Percentiles rank a stretch among this genome's conserved stretches.
Conservation (phyloP, 2,797 vertebrate species). For the Ambastaia sidthimunki region DNA sequence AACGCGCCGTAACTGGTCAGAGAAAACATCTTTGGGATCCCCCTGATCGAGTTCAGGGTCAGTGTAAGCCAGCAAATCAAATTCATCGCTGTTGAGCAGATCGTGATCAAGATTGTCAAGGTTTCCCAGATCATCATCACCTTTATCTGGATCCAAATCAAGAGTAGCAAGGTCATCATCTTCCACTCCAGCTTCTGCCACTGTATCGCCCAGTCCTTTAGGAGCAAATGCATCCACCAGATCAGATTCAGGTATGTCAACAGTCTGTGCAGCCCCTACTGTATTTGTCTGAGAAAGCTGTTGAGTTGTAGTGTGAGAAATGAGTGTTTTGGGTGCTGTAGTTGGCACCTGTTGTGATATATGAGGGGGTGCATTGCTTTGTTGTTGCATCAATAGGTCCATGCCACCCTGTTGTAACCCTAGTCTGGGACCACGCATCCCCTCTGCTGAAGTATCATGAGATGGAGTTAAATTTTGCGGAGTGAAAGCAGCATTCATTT, state of each 20-base stretch:
- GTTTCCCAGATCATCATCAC: slow-evolving; percentile 92
- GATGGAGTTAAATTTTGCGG: slow-evolving; percentile 77
- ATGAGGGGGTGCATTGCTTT: slow-evolving; percentile 64
- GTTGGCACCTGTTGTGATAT: slow-evolving; percentile 67
- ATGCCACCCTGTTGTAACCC: slow-evolving; percentile 74
- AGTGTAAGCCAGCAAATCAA: slow-evolving; percentile 95
- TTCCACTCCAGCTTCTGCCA: slow-evolving; percentile 91
- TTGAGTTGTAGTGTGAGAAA: slow-evolving; percentile 55
- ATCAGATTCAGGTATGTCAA: slow-evolving; percentile 87
- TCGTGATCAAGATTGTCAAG: slow-evolving; percentile 95
- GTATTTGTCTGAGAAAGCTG: slow-evolving; percentile 67
- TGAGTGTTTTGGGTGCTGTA: slow-evolving; percentile 62
- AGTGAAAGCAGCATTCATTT: slow-evolving; percentile 72
- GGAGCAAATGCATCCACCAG: slow-evolving; percentile 87
- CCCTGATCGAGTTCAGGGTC: slow-evolving; percentile 96
- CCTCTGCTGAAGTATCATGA: slow-evolving; percentile 73
- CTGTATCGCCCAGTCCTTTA: slow-evolving; percentile 76
- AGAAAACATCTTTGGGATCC: slow-evolving; percentile 98
- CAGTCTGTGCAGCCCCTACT: slow-evolving; percentile 57
- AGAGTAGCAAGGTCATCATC: slow-evolving; percentile 95
- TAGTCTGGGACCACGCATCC: slow-evolving; percentile 68
- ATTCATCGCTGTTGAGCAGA: slow-evolving; percentile 94
- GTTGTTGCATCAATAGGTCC: slow-evolving; percentile 60
- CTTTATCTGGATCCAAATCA: slow-evolving; percentile 94
- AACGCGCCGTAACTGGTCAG: slow-evolving; percentile 93